Conservation (phyloP, 2,797 vertebrate genomes). For the Coregonus ussuriensis region DNA sequence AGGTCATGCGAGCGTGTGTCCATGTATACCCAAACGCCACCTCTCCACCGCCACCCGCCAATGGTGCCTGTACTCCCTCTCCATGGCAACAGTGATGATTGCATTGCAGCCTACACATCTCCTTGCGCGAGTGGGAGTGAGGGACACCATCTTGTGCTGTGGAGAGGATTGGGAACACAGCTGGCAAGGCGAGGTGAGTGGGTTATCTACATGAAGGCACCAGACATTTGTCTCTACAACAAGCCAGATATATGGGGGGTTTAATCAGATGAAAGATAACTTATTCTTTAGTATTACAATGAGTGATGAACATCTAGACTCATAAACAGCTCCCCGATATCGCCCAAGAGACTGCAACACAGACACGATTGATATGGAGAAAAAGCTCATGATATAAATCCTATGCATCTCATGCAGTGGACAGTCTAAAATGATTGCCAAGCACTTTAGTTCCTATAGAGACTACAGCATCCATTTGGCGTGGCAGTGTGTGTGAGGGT, state of each 20-base stretch:
- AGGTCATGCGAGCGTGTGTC: slow-evolving; percentile 17
- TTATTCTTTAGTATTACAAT: not conserved
- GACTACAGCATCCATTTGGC: too few relatives aligned
- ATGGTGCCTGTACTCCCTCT: slow-evolving; percentile 42
- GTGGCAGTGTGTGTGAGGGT: too few relatives aligned
- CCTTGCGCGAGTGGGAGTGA: not conserved
- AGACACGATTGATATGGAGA: slow-evolving; percentile 3
- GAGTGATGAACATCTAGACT: not conserved
- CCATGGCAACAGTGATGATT: slow-evolving; percentile 70
- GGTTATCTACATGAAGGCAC: not conserved
- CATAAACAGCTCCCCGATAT: not conserved
- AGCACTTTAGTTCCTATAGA: not conserved
- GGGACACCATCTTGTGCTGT: not conserved
- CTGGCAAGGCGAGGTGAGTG: not conserved
- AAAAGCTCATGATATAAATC: not conserved
- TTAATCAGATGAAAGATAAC: not conserved
- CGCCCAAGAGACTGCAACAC: not conserved
- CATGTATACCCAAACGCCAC: not conserved
- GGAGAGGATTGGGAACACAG: not conserved
- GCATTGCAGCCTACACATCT: slow-evolving; percentile 35
- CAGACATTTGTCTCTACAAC: not conserved
- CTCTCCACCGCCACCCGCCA: slow-evolving; percentile 53
- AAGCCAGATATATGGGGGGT: not conserved
- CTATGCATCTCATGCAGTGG: too few relatives aligned
- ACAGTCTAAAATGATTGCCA: not conserved